Conservation (phyloP, 2,113 vertebrate genomes). For the Aviceda subcristata region DNA sequence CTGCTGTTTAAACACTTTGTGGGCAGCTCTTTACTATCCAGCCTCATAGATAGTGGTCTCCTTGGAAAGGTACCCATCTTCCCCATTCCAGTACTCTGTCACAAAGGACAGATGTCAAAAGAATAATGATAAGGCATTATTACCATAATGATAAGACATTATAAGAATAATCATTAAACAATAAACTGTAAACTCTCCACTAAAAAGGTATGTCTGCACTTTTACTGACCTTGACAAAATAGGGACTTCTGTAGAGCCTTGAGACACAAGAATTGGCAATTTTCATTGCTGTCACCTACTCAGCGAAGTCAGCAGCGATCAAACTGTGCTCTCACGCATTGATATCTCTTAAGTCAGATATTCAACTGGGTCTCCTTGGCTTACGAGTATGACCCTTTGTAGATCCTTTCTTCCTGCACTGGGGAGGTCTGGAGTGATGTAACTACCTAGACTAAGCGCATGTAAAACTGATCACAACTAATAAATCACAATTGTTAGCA, state of each 20-base stretch:
- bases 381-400: not conserved
- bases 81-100: not conserved
- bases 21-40: not conserved
- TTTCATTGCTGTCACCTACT: not conserved
- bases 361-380: not conserved
- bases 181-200: not conserved
- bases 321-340: not conserved
- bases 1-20: not conserved
- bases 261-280: not conserved
- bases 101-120: not conserved
- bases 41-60: not conserved
- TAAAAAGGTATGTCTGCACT: not conserved
- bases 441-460: not conserved
- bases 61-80: not conserved
- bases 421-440: not conserved
- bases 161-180: not conserved
- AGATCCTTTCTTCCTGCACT: not conserved
- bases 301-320: not conserved
- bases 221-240: not conserved
- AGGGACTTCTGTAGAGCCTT: not conserved
- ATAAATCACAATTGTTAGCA: not conserved
- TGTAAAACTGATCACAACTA: not conserved
- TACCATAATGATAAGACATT: not conserved
- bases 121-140: not conserved
- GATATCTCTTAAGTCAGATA: not conserved